Evolutionary conservation across 2,888 invertebrate species (phyloP), one percentile per base, ranked within the genome.

Genomic region (Trichopria drosophilae): DNA sequence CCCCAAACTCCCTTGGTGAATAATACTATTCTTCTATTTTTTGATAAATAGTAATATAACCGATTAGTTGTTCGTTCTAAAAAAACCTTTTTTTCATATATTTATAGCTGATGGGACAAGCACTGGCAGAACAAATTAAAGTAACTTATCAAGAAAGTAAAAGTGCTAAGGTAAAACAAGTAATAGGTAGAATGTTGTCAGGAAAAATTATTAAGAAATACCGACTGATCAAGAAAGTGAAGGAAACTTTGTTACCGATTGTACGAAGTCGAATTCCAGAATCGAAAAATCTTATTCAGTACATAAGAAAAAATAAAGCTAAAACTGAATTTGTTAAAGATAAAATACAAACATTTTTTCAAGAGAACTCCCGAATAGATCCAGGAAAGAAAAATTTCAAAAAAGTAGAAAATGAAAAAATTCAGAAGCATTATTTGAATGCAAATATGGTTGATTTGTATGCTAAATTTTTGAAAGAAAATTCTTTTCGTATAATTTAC

Each of bases 181-280:
- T 51, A 34, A 37, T 55, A 16, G 41, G 43, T 29, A 31, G 44
- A 48, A 44, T 23, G 12, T 34, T 51, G 4, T 18, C 26, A 31
- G 41, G 36, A 28, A 54, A 48, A 42, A 40, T 51, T 32, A 34
- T 51, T 3, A 51, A 41, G 49, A 55, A 51, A 48, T 55, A 51
- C 23, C 39, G 28, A 41, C 28, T 29, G 29, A 13, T 13, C 12
- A 12, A 29, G 29, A 15, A 13, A 29, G n/a, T 12, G 29, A 5
- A 50, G 6, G 42, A 50, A 50, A 40, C 39, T 41, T 18, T 46
- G 41, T 19, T 12, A 23, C 20, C 37, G 24, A 26, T 45, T 13
- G 29, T 43, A 15, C 15, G 35, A 34, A 36, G 32, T 22, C 37
- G 32, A 44, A 26, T 53, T 34, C 36, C 13, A 24, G 26, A 19